Evolutionary conservation across 2,888 invertebrate genomes (phyloP).

Genomic region (Stegana nigrithorax): DNA sequence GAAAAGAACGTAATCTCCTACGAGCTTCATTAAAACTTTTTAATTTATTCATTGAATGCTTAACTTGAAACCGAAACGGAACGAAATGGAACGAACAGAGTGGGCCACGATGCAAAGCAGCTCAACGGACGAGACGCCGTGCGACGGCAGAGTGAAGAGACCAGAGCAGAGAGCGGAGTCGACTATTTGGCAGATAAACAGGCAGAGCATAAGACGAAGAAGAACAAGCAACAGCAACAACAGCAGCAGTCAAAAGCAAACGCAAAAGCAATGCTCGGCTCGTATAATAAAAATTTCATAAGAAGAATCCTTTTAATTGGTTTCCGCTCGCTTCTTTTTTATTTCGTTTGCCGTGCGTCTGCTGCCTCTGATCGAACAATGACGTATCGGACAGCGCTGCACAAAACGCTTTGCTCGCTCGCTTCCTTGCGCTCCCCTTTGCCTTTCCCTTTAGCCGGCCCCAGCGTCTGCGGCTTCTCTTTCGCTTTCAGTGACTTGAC

Average conservation of each 20-base stretch:
- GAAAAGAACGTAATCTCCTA: conserved; percentile 20
- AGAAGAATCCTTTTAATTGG: conserved; percentile 43
- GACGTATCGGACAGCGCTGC: too few species aligned
- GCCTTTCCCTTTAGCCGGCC: too few species aligned
- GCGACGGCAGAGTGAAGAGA: too few species aligned
- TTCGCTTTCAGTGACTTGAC: too few species aligned
- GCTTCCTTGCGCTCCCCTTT: too few species aligned
- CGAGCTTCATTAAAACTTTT: conserved; percentile 40
- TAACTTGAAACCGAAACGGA: conserved; percentile 38
- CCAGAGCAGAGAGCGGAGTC: background rate
- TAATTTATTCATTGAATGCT: conserved; percentile 57
- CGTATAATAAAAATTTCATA: conserved; percentile 7
- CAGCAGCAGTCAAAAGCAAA: background rate
- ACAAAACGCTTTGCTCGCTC: too few species aligned
- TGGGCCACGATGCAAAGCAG: too few species aligned
- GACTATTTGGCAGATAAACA: background rate
- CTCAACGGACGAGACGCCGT: too few species aligned
- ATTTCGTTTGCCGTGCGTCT: too few species aligned
- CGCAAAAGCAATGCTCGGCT: background rate
- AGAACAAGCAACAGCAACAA: background rate
- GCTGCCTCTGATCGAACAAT: too few species aligned
- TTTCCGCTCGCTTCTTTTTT: conserved; percentile 37
- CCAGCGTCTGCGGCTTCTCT: too few species aligned
- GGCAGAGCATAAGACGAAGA: background rate
- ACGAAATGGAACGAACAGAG: background rate